These are phyloP conservation scores for Dicrostonyx torquatus DNA, from an alignment of 2,797 vertebrate genomes.

Conservation along the genomic window DNA sequence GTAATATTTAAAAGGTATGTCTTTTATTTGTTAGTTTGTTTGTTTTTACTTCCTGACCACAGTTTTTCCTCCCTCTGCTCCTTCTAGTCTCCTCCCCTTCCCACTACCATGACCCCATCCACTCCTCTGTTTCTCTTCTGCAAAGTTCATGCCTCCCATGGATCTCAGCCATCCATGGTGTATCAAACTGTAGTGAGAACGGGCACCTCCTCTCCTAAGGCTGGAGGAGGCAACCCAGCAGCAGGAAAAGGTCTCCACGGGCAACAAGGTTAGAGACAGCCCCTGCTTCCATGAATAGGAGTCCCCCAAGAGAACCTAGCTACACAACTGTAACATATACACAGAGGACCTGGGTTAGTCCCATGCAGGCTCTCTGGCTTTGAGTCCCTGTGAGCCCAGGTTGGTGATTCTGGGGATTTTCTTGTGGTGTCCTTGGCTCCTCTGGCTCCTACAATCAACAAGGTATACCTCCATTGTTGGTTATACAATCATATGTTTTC, in stretches of 20 bases:
- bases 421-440: not conserved
- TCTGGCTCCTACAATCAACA: not conserved
- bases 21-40: not conserved
- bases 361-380: not conserved
- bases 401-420: not conserved
- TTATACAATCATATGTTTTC: not conserved
- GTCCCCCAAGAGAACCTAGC: not conserved
- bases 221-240: not conserved
- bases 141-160: not conserved
- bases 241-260: not conserved
- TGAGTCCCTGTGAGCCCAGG: not conserved
- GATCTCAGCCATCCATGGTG: not conserved
- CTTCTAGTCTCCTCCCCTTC: too few species aligned
- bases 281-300: not conserved
- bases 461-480: not conserved
- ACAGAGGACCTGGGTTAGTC: not conserved
- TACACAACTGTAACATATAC: not conserved
- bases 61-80: not conserved
- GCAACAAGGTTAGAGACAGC: not conserved
- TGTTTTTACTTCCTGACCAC: not conserved
- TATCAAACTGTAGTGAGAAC: not conserved
- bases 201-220: not conserved
- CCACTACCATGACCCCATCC: rapidly evolving
- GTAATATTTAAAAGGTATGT: not conserved
- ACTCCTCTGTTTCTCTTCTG: not conserved